A percentile compares a stretch with the other conserved stretches of the same genome.
Conservation (phyloP, 2,888 invertebrate species). For the Drosophila falleni region DNA sequence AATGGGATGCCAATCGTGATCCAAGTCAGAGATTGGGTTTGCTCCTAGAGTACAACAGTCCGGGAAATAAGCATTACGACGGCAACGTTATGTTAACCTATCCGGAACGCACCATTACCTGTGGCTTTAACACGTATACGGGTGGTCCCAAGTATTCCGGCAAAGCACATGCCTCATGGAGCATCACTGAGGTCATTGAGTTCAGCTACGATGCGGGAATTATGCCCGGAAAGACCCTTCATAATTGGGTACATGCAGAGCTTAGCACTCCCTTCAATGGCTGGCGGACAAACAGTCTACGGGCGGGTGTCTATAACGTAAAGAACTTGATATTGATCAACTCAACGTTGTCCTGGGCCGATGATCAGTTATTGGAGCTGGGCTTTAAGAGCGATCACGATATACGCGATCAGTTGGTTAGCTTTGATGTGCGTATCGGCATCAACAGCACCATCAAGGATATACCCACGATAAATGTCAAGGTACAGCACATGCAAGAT, state of each 20-base stretch:
- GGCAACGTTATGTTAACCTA: constrained; percentile 89
- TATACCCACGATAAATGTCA: constrained; percentile 87
- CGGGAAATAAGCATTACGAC: constrained; percentile 88
- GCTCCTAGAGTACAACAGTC: constrained; percentile 88
- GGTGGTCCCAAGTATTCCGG: constrained; percentile 84
- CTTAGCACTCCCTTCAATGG: constrained; percentile 87
- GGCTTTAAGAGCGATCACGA: constrained; percentile 87
- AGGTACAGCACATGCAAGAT: constrained; percentile 87
- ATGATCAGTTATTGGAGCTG: constrained; percentile 87
- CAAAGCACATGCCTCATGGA: constrained; percentile 89
- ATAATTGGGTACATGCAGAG: constrained; percentile 85
- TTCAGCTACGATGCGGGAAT: constrained; percentile 82
- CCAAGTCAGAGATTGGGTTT: constrained; percentile 88
- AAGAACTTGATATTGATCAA: constrained; percentile 86
- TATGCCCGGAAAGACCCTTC: constrained; percentile 74
- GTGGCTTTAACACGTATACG: constrained; percentile 87
- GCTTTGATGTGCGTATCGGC: constrained; percentile 86
- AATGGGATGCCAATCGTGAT: constrained; percentile 95
- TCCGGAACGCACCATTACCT: constrained; percentile 91
- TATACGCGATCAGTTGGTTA: constrained; percentile 84
- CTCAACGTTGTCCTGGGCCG: constrained; percentile 88
- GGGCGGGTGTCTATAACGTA: constrained; percentile 86
- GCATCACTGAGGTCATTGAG: constrained; percentile 87
- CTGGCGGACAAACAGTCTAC: constrained; percentile 87
- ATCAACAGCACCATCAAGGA: constrained; percentile 88